phyloP scores from a whole-genome alignment of 1,140 invertebrate species.

The Eufriesea mexicana region DNA sequence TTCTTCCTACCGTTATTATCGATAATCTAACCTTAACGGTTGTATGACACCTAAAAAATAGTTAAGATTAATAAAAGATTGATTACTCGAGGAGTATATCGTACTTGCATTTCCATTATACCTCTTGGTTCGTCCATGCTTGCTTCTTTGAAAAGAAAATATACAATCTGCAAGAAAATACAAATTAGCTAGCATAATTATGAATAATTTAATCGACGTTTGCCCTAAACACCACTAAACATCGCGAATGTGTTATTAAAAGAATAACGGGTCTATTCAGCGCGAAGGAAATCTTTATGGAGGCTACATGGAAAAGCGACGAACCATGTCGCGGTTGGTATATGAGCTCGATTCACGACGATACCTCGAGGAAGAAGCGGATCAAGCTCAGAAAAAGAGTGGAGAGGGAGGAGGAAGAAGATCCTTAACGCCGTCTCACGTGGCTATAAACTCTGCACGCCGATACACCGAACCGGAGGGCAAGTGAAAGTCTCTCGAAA shows the following conservation, averaged over 20 bases:
- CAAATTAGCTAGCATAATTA: background rate
- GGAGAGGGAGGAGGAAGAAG: conserved; percentile 32
- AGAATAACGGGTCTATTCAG: background rate
- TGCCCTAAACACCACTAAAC: background rate
- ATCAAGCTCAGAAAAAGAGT: conserved; percentile 27
- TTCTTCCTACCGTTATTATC: background rate
- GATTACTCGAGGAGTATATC: background rate
- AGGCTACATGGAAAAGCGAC: conserved; percentile 4
- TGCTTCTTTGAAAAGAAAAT: background rate
- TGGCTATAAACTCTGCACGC: conserved; percentile 48
- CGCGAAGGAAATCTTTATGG: background rate
- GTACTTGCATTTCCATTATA: background rate
- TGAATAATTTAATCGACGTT: background rate
- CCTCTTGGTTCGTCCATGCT: no score
- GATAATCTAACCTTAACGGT: conserved; percentile 1
- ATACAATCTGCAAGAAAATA: no score
- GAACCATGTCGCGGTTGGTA: background rate
- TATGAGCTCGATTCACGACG: background rate
- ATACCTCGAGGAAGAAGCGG: conserved; percentile 8
- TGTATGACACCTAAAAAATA: background rate
- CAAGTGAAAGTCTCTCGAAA: conserved; percentile 75
- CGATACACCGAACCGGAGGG: conserved; percentile 58
- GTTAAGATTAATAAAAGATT: background rate
- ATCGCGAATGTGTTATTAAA: background rate
- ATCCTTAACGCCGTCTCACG: conserved; percentile 54